phyloP scores from a whole-genome alignment of 2,888 invertebrate genomes.

The Imbricaverruca yamaguchii region DNA sequence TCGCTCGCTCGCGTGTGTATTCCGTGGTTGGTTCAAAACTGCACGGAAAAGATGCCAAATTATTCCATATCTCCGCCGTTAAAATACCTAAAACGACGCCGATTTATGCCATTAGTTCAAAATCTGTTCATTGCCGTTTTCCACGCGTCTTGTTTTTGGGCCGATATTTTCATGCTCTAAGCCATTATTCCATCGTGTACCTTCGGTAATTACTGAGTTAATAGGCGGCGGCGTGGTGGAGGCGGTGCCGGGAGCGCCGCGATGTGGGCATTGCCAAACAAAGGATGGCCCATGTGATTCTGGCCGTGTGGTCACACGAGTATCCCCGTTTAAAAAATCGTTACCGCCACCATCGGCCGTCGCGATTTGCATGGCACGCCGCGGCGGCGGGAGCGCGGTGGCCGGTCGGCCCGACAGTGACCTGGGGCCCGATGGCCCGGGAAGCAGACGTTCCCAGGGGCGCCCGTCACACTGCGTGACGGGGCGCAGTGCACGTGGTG shows the following conservation, averaged over 20 bases:
- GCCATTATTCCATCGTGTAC: neutral
- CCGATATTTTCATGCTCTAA: neutral
- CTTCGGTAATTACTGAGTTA: neutral
- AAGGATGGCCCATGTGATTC: neutral
- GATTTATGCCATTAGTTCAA: neutral
- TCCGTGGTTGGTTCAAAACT: neutral
- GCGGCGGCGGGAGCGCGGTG: neutral
- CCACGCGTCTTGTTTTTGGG: neutral
- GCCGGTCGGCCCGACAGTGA: neutral
- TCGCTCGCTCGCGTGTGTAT: neutral
- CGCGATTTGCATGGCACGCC: neutral
- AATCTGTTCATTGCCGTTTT: neutral
- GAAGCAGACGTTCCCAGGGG: neutral
- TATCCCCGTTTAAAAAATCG: neutral
- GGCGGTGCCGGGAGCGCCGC: neutral
- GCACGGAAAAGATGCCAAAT: neutral
- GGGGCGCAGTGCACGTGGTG: neutral
- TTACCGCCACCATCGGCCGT: neutral
- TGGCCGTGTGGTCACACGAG: neutral
- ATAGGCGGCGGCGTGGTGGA: neutral
- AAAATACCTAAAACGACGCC: neutral
- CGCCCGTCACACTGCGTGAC: neutral
- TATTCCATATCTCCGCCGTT: neutral
- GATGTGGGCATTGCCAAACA: neutral
- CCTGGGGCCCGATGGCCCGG: neutral